Evolutionary conservation across 2,113 vertebrate species (phyloP).

Genomic region (Hylia prasina): DNA sequence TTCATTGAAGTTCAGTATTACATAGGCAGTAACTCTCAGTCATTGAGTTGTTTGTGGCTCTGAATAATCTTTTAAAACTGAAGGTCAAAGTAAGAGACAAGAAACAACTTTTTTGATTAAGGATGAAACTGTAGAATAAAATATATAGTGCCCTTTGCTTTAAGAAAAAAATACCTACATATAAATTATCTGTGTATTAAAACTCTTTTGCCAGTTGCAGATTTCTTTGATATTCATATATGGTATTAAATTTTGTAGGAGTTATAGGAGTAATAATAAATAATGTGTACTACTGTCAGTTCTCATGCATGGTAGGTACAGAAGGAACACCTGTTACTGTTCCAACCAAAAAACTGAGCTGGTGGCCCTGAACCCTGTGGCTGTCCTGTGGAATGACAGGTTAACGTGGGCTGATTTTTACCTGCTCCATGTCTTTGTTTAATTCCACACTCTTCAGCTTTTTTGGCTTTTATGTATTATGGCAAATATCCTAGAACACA

Average conservation of each 20-base stretch:
- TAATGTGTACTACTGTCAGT: background rate
- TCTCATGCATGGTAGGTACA: background rate
- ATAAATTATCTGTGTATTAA: background rate
- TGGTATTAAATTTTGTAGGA: background rate
- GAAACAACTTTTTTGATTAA: background rate
- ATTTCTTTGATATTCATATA: background rate
- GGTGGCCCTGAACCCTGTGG: background rate
- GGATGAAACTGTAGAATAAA: background rate
- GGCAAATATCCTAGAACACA: constrained; percentile 60
- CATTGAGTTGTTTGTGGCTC: background rate
- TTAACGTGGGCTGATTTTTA: constrained; percentile 49
- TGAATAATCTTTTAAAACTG: background rate
- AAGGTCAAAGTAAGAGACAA: background rate
- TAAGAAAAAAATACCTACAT: background rate
- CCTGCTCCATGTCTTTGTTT: constrained; percentile 51
- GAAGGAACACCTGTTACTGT: background rate
- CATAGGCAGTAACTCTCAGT: background rate
- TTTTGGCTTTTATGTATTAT: constrained; percentile 37
- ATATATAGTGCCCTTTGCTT: background rate
- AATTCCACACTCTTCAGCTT: background rate
- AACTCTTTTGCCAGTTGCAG: background rate
- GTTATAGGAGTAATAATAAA: background rate
- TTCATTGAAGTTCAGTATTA: background rate
- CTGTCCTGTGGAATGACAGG: constrained; percentile 5
- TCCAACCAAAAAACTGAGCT: background rate